These are phyloP conservation scores for Eidolon dupreanum DNA, from an alignment of 2,797 vertebrate species.

Conservation along the genomic window DNA sequence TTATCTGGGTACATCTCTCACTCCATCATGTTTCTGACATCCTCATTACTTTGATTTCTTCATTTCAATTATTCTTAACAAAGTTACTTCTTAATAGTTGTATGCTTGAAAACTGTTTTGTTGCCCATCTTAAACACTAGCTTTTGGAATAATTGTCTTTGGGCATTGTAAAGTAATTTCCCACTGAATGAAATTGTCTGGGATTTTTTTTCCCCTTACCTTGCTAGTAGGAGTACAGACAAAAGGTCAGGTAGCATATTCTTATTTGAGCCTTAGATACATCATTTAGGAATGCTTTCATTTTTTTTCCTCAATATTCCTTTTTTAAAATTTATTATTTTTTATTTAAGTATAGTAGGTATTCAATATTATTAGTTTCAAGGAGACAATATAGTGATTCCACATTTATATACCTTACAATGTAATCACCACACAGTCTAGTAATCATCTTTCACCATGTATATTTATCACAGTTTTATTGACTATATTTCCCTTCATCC, in stretches of 20 bases:
- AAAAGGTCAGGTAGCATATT: neutral
- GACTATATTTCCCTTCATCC: no score
- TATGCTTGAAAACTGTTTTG: slow-evolving; percentile 20
- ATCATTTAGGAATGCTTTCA: neutral
- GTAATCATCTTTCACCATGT: no score
- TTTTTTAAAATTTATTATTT: no score
- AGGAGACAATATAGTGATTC: no score
- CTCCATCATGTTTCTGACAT: no score
- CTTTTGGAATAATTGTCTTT: slow-evolving; percentile 10
- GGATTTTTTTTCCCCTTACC: neutral
- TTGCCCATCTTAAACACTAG: neutral
- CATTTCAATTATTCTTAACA: neutral
- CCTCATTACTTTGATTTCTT: neutral
- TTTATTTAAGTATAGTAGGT: no score
- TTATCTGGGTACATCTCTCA: no score
- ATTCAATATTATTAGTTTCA: no score
- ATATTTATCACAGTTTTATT: no score
- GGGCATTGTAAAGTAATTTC: neutral
- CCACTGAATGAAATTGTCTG: neutral
- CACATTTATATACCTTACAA: no score
- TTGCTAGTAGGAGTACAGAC: neutral
- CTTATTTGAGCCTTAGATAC: slow-evolving; percentile 22
- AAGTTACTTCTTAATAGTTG: neutral
- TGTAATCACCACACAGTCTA: no score
- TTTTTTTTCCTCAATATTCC: neutral